These are phyloP conservation scores for Lates japonicus DNA, from an alignment of 2,797 vertebrate genomes.

Conservation along the genomic window DNA sequence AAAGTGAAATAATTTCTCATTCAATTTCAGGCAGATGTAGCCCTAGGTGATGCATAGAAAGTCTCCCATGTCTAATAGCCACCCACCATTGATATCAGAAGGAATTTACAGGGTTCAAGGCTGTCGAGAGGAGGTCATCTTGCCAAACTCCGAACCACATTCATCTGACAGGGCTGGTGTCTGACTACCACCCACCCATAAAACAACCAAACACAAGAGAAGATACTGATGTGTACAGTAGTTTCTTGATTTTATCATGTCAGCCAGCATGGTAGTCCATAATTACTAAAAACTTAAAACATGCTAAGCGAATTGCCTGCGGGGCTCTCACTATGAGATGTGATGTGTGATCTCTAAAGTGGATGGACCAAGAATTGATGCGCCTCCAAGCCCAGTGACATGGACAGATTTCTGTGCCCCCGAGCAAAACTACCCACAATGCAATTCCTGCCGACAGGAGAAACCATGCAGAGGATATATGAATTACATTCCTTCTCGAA, in stretches of 20 bases:
- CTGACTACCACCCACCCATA: constrained; percentile 84
- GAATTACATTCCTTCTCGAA: constrained; percentile 77
- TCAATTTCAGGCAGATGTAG: constrained; percentile 86
- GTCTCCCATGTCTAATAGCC: constrained; percentile 88
- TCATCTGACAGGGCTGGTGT: constrained; percentile 86
- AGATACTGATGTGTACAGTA: constrained; percentile 72
- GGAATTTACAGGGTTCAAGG: constrained; percentile 87
- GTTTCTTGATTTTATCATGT: constrained; percentile 84
- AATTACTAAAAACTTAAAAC: constrained; percentile 88
- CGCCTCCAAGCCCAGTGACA: constrained; percentile 84
- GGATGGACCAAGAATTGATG: constrained; percentile 85
- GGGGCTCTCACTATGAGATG: constrained; percentile 62
- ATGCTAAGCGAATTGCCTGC: constrained; percentile 77
- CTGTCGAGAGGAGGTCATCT: constrained; percentile 86
- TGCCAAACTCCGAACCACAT: constrained; percentile 83
- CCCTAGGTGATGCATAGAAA: constrained; percentile 86
- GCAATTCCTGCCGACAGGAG: constrained; percentile 78
- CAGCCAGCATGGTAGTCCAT: constrained; percentile 78
- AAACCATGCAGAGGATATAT: constrained; percentile 79
- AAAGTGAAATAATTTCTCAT: constrained; percentile 84
- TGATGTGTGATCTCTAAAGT: constrained; percentile 82
- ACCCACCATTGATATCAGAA: constrained; percentile 87
- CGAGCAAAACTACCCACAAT: constrained; percentile 85
- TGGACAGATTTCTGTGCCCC: constrained; percentile 82
- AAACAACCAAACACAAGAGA: constrained; percentile 67